Evolutionary conservation across 2,888 invertebrate species (phyloP).

Genomic region (Embidobia sp.): DNA sequence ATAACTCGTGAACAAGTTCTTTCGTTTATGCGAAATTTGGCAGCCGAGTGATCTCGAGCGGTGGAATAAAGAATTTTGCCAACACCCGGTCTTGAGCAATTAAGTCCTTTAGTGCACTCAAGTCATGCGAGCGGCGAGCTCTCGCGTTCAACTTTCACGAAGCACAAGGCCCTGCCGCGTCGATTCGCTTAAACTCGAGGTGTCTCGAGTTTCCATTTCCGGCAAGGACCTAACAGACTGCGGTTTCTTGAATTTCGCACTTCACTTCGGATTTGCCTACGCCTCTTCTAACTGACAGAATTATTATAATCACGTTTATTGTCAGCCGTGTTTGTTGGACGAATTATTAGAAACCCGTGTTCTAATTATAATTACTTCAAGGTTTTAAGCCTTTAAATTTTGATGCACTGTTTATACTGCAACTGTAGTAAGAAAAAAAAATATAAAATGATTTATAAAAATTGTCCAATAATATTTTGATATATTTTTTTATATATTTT

Average conservation of each 20-base stretch:
- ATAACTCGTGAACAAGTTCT: constrained; percentile 24
- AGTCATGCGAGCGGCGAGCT: constrained; percentile 45
- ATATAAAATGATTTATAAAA: too few species aligned
- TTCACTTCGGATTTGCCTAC: constrained; percentile 67
- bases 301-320: constrained; percentile 44
- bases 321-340: constrained; percentile 8
- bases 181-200: constrained; percentile 53
- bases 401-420: too few species aligned
- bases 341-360: constrained; percentile 4
- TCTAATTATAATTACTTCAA: background rate
- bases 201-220: constrained; percentile 68
- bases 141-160: constrained; percentile 52
- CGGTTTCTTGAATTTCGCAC: constrained; percentile 70
- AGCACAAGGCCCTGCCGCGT: constrained; percentile 35
- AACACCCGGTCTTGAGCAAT: constrained; percentile 48
- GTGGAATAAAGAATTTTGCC: constrained; percentile 44
- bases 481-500: too few species aligned
- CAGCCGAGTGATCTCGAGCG: constrained; percentile 41
- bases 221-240: constrained; percentile 57
- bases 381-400: too few species aligned
- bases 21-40: constrained; percentile 56
- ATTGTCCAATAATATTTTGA: too few species aligned
- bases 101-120: constrained; percentile 54
- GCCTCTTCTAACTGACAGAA: constrained; percentile 46
- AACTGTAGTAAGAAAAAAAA: too few species aligned